A percentile compares a stretch with the other conserved stretches of the same genome.
Conservation (phyloP, 2,797 vertebrate species). For the Coregonus suidteri region DNA sequence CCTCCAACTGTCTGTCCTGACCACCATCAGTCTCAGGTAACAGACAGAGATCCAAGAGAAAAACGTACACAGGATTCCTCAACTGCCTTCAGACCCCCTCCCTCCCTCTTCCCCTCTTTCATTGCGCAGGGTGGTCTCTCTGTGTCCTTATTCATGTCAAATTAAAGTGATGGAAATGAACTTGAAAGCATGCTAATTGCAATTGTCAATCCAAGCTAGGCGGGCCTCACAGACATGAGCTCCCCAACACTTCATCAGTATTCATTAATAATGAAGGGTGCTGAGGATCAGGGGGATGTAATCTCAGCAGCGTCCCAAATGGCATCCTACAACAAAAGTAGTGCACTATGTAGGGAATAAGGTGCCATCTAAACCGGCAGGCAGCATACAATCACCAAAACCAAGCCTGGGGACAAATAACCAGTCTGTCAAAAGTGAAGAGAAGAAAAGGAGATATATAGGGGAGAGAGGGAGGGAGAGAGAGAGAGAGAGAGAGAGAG, state of each 20-base stretch:
- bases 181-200: conserved; percentile 82
- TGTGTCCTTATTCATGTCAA: conserved; percentile 76
- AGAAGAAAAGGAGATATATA: conserved; percentile 4
- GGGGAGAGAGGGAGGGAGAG: conserved; percentile 47
- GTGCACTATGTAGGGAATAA: background rate
- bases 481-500: conserved; percentile 7
- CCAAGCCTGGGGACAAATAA: conserved; percentile 65
- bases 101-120: conserved; percentile 23
- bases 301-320: conserved; percentile 47
- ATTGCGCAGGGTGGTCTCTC: conserved; percentile 46
- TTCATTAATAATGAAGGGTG: conserved; percentile 83
- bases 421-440: conserved; percentile 54
- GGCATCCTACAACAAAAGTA: background rate
- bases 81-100: conserved; percentile 1
- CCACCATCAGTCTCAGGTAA: conserved; percentile 6
- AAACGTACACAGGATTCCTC: background rate
- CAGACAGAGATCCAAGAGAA: background rate
- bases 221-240: conserved; percentile 75
- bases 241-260: conserved; percentile 81
- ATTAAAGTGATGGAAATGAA: conserved; percentile 83
- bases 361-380: background rate
- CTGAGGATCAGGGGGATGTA: conserved; percentile 57
- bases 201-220: conserved; percentile 81
- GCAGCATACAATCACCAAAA: background rate
- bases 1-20: background rate